Evolutionary conservation across 2,113 vertebrate genomes (phyloP).

Genomic region (Colossoma macropomum): DNA sequence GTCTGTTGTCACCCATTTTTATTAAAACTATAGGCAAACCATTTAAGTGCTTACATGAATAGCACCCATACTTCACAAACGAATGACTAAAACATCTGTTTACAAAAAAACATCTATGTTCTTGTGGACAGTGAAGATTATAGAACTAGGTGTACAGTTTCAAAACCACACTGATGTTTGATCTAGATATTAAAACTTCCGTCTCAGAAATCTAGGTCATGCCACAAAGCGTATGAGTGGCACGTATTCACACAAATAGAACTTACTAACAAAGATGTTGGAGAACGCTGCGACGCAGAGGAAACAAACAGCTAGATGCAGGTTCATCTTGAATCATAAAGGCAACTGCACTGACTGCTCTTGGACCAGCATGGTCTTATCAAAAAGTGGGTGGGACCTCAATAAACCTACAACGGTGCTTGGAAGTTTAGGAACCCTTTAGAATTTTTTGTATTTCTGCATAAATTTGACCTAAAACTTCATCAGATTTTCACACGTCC

Average conservation of each 20-base stretch:
- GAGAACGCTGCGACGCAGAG: constrained; percentile 57
- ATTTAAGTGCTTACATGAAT: too few relatives aligned
- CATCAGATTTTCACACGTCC: too few relatives aligned
- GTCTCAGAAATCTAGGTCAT: constrained; percentile 13
- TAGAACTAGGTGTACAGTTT: not conserved
- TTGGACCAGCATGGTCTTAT: constrained; percentile 3
- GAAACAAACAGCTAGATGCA: constrained; percentile 29
- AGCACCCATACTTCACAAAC: too few relatives aligned
- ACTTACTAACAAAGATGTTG: constrained; percentile 62
- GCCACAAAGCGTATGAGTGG: not conserved
- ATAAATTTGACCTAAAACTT: too few relatives aligned
- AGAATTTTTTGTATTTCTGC: too few relatives aligned
- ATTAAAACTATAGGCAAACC: too few relatives aligned
- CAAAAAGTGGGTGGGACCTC: constrained; percentile 3
- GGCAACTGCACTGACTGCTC: not conserved
- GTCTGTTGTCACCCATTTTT: too few relatives aligned
- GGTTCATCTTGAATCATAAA: not conserved
- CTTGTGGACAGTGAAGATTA: not conserved
- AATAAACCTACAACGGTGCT: not conserved
- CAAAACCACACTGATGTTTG: constrained; percentile 1
- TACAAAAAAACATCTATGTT: too few relatives aligned
- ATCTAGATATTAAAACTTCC: not conserved
- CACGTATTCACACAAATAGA: not conserved
- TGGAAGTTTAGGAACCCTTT: too few relatives aligned
- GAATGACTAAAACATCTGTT: too few relatives aligned